Base-by-base conservation (phyloP, 2,888 invertebrate genomes). In the Scrobipalpa atriplicella region DNA sequence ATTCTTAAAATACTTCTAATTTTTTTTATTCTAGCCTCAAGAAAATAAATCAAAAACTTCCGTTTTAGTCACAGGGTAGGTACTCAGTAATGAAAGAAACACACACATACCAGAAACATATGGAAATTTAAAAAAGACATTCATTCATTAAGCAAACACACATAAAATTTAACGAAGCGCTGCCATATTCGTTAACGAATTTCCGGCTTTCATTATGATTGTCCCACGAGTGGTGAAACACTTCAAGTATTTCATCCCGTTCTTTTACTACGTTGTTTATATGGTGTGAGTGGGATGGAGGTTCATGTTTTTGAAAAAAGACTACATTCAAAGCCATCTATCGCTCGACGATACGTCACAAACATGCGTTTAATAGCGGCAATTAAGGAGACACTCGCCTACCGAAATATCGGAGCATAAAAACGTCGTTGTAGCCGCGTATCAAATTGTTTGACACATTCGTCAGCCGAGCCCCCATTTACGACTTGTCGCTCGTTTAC, bases 151-250 rank as follows among this genome's bases (percentile, higher is more conserved):
- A 88, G 82, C 84, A 86, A 86, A 88, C 87, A 87, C 79, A 85
- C 87, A 89, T 90, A 90, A 90, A 90, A 86, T 87, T 89, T 89
- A 90, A 91, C 86, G 90, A 89, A 90, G 84, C 89, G 83, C 85
- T 84, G 84, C 88, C 86, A 87, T 86, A 88, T 87, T 86, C 86
- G 85, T 89, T 89, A 90, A 92, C 86, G 88, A 86, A 90, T 87
- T 89, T 92, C 92, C 92, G 91, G 91, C 84, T 81, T 84, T 81
- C 85, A 85, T 85, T 84, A 83, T 81, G 82, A 82, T 83, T 79
- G 83, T 83, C 81, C 81, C 81, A 83, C 80, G 83, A 78, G 75
- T 77, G 75, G 73, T 69, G 74, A 71, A 74, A 64, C 71, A 75
- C 69, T 10, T 52, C 74, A 66, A 67, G 74, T 74, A 72, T 65